These are phyloP conservation scores for Bombyx mandarina DNA, from an alignment of 1,140 invertebrate species.

Conservation along the genomic window DNA sequence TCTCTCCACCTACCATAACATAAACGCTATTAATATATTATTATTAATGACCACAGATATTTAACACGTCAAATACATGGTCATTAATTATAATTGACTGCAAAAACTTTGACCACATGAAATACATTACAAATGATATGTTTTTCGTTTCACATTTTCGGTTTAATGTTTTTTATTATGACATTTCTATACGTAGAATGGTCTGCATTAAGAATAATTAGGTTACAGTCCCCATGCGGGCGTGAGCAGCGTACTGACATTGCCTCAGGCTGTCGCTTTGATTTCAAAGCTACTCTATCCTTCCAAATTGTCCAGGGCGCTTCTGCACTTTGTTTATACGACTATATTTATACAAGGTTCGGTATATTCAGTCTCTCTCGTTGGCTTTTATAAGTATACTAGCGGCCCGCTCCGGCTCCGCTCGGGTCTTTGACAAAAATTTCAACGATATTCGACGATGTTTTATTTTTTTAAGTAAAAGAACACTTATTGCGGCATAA, in stretches of 20 bases:
- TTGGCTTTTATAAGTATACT: too few species aligned
- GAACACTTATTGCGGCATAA: too few species aligned
- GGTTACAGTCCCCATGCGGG: conserved; percentile 34
- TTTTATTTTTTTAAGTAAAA: too few species aligned
- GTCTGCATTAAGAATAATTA: conserved; percentile 38
- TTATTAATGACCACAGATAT: neutral
- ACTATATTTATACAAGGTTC: neutral
- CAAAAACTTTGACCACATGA: neutral
- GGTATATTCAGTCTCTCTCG: neutral
- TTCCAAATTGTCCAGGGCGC: conserved; percentile 16
- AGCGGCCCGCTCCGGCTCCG: too few species aligned
- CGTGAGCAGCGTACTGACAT: conserved; percentile 26
- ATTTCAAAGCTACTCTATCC: conserved; percentile 25
- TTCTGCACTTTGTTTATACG: conserved; percentile 6
- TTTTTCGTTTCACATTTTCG: too few species aligned
- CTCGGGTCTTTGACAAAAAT: too few species aligned
- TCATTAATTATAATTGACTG: neutral
- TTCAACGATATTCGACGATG: too few species aligned
- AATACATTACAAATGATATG: neutral
- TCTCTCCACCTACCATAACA: too few species aligned
- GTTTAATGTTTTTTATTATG: neutral
- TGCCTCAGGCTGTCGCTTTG: conserved; percentile 34
- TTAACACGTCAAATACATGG: neutral
- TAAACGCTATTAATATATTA: too few species aligned
- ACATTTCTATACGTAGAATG: conserved; percentile 17